Evolutionary conservation across 2,797 vertebrate species (phyloP).

Genomic region (Intellagama lesueurii): DNA sequence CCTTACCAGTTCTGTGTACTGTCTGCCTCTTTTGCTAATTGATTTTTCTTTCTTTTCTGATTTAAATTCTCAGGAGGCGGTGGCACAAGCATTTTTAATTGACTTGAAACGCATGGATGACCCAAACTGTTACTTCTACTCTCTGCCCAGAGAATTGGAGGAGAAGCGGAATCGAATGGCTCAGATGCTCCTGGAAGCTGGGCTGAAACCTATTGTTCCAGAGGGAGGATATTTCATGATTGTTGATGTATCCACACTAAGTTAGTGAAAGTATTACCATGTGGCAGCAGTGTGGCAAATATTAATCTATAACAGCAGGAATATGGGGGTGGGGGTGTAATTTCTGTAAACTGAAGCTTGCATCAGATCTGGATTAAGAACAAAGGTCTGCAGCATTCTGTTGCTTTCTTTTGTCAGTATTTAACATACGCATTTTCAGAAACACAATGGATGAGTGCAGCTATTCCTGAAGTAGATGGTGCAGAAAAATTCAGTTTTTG

Average conservation of each 20-base stretch:
- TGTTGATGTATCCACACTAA: conserved; percentile 87
- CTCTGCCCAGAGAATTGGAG: conserved; percentile 87
- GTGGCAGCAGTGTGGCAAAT: background rate
- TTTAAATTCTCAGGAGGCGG: conserved; percentile 85
- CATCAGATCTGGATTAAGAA: background rate
- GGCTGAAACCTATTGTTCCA: conserved; percentile 90
- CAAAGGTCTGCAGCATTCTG: background rate
- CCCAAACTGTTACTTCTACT: conserved; percentile 92
- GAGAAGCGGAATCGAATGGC: conserved; percentile 90
- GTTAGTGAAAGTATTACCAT: conserved; percentile 76
- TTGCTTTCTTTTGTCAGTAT: background rate
- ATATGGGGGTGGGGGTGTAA: too few relatives aligned
- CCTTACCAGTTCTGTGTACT: background rate
- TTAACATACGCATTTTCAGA: background rate
- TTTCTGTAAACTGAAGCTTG: background rate
- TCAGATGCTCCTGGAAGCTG: conserved; percentile 81
- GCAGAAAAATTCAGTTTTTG: too few relatives aligned
- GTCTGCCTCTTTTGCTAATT: background rate
- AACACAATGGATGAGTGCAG: background rate
- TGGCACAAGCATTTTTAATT: conserved; percentile 86
- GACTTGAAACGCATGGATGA: conserved; percentile 88
- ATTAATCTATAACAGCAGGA: conserved; percentile 32
- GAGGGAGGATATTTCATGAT: conserved; percentile 98
- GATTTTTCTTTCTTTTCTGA: background rate
- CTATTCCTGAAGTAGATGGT: background rate